Percentiles rank a stretch among this genome's conserved stretches.
Conservation (phyloP, 1,140 invertebrate species). For the Bombus soroeensis region DNA sequence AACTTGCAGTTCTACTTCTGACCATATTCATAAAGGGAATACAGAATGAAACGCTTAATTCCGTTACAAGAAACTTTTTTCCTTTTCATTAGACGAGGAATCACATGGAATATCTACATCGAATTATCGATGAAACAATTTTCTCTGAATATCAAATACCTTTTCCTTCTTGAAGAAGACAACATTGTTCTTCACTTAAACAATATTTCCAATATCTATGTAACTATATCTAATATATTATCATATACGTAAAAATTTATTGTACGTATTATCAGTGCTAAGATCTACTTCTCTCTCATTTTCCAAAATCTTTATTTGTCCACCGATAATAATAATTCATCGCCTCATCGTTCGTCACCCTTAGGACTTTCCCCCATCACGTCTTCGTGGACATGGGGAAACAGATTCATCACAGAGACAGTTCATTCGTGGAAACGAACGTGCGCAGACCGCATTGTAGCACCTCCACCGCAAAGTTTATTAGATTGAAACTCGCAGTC, state of each 20-base stretch:
- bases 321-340: not conserved
- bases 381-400: not conserved
- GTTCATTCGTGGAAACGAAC: not conserved
- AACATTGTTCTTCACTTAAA: not conserved
- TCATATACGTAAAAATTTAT: too few species aligned
- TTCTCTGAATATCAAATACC: not conserved
- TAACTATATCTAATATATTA: too few species aligned
- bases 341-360: not conserved
- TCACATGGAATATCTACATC: not conserved
- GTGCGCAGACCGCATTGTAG: not conserved
- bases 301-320: not conserved
- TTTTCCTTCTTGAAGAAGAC: not conserved
- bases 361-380: too few species aligned
- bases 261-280: too few species aligned
- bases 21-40: not conserved
- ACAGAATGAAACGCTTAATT: not conserved
- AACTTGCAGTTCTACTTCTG: not conserved
- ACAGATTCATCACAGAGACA: too few species aligned
- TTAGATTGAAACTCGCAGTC: constrained; percentile 28
- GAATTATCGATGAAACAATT: not conserved
- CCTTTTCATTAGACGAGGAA: not conserved
- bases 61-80: not conserved
- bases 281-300: too few species aligned
- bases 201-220: not conserved
- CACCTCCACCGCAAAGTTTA: constrained; percentile 16